phyloP scores from a whole-genome alignment of 2,888 invertebrate genomes.

The Drosophila ezoana region DNA sequence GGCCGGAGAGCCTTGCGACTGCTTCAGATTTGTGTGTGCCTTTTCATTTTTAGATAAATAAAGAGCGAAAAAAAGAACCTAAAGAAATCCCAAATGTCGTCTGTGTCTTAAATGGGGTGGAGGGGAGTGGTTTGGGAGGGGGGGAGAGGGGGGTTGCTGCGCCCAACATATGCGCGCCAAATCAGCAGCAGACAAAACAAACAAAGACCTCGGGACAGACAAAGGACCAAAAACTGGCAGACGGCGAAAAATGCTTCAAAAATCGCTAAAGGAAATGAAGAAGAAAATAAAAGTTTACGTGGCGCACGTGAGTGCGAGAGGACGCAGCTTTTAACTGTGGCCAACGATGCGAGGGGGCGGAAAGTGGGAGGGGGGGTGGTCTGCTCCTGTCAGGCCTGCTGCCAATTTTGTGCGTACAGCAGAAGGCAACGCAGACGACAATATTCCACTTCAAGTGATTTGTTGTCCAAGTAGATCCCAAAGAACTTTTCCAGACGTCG shows the following conservation, averaged over 20 bases:
- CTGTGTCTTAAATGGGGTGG: constrained; percentile 17
- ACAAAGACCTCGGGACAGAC: constrained; percentile 74
- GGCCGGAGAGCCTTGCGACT: constrained; percentile 8
- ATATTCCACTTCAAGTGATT: constrained; percentile 74
- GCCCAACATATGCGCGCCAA: constrained; percentile 74
- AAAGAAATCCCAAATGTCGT: constrained; percentile 65
- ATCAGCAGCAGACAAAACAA: constrained; percentile 77
- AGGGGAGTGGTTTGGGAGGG: neutral
- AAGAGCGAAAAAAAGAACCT: constrained; percentile 38
- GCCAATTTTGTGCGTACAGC: constrained; percentile 62
- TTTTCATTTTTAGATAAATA: constrained; percentile 76
- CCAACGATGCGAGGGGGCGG: no score
- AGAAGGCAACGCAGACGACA: constrained; percentile 64
- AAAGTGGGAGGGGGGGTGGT: neutral
- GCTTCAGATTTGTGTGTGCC: constrained; percentile 35
- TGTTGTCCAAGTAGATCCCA: constrained; percentile 52
- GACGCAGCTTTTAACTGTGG: constrained; percentile 19
- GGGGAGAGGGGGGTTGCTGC: neutral
- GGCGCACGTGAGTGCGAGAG: constrained; percentile 51
- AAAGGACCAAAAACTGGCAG: constrained; percentile 30
- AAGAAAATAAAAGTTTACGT: constrained; percentile 61
- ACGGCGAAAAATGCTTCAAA: constrained; percentile 54
- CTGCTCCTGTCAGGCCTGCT: constrained; percentile 42
- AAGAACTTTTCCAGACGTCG: constrained; percentile 69
- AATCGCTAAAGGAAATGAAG: constrained; percentile 52